A percentile compares a stretch with the other conserved stretches of the same genome.
phyloP scores from a whole-genome alignment of 2,113 vertebrate genomes.

The Prionailurus bengalensis region DNA sequence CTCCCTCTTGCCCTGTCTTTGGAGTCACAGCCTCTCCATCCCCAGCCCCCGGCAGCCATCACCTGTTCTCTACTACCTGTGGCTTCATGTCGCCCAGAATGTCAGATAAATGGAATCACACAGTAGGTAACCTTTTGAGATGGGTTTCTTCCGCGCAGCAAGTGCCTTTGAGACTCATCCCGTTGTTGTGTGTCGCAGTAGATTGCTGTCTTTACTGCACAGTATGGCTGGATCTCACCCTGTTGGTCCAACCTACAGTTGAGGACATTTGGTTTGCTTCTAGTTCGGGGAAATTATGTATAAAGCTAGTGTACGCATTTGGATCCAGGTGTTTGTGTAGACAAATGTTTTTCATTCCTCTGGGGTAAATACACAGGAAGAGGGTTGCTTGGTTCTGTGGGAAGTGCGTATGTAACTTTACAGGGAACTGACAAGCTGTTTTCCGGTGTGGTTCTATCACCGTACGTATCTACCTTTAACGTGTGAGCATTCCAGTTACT shows the following conservation, averaged over 20 bases:
- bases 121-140: neutral
- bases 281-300: neutral
- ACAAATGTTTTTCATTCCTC: neutral
- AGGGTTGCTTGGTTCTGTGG: neutral
- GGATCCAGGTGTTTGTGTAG: neutral
- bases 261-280: neutral
- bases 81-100: neutral
- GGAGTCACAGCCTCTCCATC: neutral
- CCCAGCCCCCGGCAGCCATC: neutral
- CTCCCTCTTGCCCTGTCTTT: neutral
- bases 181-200: rapidly evolving
- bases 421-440: neutral
- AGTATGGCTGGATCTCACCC: rapidly evolving
- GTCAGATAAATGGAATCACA: neutral
- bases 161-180: neutral
- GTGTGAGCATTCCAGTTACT: neutral
- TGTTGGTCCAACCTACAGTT: neutral
- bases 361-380: neutral
- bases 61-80: neutral
- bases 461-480: rapidly evolving
- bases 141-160: neutral
- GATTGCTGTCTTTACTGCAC: rapidly evolving
- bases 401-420: neutral
- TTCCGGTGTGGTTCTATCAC: neutral
- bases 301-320: neutral